Percentiles rank a stretch among this genome's conserved stretches.
Conservation (phyloP, 2,113 vertebrate genomes). For the Sciurus niger region DNA sequence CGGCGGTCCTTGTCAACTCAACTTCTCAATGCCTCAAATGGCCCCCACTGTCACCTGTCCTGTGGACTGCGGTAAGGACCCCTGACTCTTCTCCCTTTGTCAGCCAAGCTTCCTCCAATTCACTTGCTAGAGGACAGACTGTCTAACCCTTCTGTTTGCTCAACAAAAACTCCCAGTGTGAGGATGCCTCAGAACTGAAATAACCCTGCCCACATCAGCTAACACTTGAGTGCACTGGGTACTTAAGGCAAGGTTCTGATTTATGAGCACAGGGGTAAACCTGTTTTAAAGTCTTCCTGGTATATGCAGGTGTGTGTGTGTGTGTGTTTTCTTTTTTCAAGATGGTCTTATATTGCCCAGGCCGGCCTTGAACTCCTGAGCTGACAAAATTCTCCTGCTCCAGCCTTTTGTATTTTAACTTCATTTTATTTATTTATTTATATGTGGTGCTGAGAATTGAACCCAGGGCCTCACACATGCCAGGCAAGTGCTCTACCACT, state of each 20-base stretch:
- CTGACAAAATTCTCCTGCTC: background rate
- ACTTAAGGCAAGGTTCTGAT: background rate
- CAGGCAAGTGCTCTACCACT: no score
- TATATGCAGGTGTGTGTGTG: background rate
- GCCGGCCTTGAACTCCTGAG: background rate
- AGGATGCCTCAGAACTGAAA: background rate
- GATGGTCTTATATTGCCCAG: background rate
- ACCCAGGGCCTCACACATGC: no score
- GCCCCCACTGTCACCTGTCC: background rate
- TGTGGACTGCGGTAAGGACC: background rate
- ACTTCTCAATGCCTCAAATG: background rate
- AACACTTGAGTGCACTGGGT: background rate
- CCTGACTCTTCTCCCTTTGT: background rate
- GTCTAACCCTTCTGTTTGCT: background rate
- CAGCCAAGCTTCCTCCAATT: background rate
- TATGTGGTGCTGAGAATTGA: no score
- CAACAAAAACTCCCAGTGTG: background rate
- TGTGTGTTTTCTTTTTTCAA: background rate
- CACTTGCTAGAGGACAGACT: background rate
- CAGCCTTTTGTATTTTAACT: background rate
- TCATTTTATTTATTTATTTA: no score
- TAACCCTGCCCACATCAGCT: background rate
- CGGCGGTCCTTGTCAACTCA: background rate
- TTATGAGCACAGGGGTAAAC: background rate
- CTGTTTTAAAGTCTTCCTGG: background rate